A percentile compares a stretch with the other conserved stretches of the same genome.
Conservation (phyloP, 2,797 vertebrate genomes). For the Sciurus carolinensis region DNA sequence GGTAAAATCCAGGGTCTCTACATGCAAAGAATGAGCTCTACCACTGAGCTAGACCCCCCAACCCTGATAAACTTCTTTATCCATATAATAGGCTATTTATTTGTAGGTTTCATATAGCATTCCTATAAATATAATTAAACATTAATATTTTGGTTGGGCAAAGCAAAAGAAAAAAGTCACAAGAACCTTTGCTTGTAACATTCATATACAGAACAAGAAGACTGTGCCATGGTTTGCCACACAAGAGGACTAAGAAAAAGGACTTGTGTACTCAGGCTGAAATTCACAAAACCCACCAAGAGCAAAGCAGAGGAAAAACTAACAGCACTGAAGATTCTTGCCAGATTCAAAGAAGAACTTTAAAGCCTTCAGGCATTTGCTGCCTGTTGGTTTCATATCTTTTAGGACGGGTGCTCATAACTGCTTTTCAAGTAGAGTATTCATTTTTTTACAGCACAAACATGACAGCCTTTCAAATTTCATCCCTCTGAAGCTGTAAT, state of each 20-base stretch:
- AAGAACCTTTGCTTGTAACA: neutral
- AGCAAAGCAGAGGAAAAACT: neutral
- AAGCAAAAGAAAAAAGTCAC: neutral
- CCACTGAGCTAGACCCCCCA: neutral
- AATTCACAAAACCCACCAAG: constrained; percentile 41
- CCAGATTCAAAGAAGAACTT: constrained; percentile 35
- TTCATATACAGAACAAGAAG: neutral
- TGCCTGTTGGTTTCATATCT: neutral
- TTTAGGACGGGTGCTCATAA: constrained; percentile 51
- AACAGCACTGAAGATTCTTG: neutral
- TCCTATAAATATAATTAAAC: neutral
- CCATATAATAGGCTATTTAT: neutral
- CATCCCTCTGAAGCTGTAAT: constrained; percentile 53
- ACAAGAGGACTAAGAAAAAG: neutral
- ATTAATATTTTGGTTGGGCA: neutral
- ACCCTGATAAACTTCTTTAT: constrained; percentile 4
- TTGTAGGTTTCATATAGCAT: neutral
- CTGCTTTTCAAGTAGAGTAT: constrained; percentile 65
- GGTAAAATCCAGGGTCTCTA: neutral
- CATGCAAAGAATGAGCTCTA: neutral
- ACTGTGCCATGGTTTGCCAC: neutral
- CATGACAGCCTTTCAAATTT: constrained; percentile 78
- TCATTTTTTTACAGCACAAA: constrained; percentile 21
- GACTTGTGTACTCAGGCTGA: neutral
- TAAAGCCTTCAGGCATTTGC: neutral